These are phyloP conservation scores for Heterodera filipjevi DNA, from an alignment of 2,888 invertebrate species.

Conservation along the genomic window DNA sequence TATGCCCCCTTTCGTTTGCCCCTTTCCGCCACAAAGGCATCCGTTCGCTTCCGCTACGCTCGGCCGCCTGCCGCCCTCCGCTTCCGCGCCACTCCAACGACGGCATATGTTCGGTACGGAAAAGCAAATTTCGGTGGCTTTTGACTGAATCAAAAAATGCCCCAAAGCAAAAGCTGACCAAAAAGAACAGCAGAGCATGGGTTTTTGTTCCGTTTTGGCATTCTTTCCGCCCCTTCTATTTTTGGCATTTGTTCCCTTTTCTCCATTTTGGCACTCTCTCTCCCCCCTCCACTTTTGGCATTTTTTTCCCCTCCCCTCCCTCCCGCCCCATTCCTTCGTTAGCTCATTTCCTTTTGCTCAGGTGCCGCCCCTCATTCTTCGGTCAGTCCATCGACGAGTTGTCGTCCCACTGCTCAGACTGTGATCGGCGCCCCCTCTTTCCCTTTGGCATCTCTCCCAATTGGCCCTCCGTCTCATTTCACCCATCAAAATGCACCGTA, in stretches of 20 bases:
- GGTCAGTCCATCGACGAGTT: not conserved
- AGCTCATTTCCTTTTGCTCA: no score
- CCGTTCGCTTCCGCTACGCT: constrained; percentile 39
- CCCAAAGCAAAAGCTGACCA: no score
- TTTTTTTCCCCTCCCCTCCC: no score
- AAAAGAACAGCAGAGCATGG: no score
- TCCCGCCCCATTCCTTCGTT: no score
- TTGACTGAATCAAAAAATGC: not conserved
- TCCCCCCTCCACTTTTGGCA: no score
- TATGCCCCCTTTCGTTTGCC: not conserved
- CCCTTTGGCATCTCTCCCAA: not conserved
- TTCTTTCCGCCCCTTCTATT: no score
- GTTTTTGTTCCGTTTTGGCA: no score
- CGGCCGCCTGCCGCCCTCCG: constrained; percentile 33
- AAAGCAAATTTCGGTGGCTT: not conserved
- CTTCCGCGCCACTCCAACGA: constrained; percentile 30
- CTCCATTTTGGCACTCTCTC: not conserved
- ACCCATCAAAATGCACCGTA: not conserved
- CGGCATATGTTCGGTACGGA: constrained; percentile 12
- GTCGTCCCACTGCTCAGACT: constrained; percentile 15
- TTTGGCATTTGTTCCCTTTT: not conserved
- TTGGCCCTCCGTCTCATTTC: constrained; percentile 1
- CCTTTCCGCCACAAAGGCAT: not conserved
- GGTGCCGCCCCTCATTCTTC: not conserved
- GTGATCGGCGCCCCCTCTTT: constrained; percentile 21